phyloP scores from a whole-genome alignment of 2,113 vertebrate species.

The Trogon surrucura region DNA sequence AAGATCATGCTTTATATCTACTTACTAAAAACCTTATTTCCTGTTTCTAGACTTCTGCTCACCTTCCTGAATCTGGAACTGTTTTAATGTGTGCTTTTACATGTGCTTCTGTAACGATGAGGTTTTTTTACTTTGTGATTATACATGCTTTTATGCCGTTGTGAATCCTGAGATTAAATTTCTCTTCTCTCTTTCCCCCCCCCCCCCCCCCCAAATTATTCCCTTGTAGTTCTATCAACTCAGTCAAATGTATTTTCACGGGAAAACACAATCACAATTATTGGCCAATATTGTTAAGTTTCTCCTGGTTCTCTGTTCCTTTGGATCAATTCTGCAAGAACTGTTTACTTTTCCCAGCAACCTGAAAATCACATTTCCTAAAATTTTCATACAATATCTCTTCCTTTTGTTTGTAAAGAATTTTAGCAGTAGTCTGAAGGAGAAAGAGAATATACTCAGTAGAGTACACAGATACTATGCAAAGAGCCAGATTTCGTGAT shows the following conservation, averaged over 20 bases:
- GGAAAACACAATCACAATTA: neutral
- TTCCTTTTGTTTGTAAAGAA: neutral
- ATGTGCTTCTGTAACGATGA: neutral
- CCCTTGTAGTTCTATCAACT: neutral
- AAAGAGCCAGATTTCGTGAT: neutral
- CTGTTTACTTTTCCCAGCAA: neutral
- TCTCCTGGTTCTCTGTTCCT: neutral
- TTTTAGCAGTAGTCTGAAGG: neutral
- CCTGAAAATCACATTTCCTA: neutral
- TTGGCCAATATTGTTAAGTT: neutral
- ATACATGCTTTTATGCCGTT: neutral
- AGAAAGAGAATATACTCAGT: neutral
- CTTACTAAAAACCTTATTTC: neutral
- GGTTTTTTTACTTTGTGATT: neutral
- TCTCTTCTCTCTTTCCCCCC: neutral
- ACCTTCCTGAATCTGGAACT: neutral
- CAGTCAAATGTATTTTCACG: neutral
- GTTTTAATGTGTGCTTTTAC: neutral
- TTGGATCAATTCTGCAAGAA: neutral
- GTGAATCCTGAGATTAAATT: neutral
- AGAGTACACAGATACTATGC: neutral
- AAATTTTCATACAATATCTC: neutral
- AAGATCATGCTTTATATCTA: neutral
- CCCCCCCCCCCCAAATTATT: neutral
- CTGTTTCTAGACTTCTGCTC: neutral